These are phyloP conservation scores for Alces alces DNA, from an alignment of 2,113 vertebrate species.

Conservation along the genomic window DNA sequence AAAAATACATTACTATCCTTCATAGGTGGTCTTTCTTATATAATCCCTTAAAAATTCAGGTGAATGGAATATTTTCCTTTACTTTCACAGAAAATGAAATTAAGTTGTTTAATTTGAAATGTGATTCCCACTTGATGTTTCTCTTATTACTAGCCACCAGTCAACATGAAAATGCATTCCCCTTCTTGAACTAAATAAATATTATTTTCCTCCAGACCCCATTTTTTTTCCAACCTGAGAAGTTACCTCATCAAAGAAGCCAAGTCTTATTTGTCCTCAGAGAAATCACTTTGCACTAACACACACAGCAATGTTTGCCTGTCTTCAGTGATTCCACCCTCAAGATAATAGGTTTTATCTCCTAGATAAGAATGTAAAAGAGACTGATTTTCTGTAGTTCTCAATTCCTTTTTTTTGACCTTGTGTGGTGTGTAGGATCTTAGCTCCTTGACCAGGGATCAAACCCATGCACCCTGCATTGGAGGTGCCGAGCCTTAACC, in stretches of 20 bases:
- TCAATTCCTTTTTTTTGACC: background rate
- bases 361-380: background rate
- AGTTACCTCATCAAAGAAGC: background rate
- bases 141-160: background rate
- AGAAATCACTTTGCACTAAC: background rate
- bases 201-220: background rate
- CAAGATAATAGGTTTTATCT: background rate
- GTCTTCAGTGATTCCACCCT: background rate
- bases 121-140: background rate
- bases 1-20: background rate
- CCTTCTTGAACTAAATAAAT: slow-evolving; percentile 25
- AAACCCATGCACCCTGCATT: background rate
- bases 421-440: background rate
- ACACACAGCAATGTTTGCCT: background rate
- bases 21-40: background rate
- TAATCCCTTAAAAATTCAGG: background rate
- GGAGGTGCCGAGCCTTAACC: background rate
- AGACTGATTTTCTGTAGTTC: background rate
- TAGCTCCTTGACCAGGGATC: background rate
- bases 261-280: background rate
- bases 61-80: background rate
- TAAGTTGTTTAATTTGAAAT: slow-evolving; percentile 18
- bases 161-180: slow-evolving; percentile 11
- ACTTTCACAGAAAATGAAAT: slow-evolving; percentile 27
- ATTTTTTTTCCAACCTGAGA: background rate